Conservation (phyloP, 2,113 vertebrate species). For the Muntiacus reevesi region DNA sequence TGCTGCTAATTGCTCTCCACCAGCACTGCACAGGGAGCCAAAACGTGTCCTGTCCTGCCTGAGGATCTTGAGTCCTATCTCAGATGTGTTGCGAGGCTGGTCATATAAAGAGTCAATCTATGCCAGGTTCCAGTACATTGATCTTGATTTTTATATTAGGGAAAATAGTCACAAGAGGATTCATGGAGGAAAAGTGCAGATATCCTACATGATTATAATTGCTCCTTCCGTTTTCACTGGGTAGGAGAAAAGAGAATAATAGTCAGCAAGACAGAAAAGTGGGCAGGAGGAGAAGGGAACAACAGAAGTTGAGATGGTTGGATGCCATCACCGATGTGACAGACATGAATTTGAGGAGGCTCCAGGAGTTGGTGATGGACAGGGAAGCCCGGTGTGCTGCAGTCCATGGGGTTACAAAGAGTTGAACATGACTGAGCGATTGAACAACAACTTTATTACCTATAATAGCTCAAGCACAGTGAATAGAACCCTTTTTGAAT, state of each 20-base stretch:
- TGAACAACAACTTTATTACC: conserved; percentile 11
- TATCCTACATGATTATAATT: neutral
- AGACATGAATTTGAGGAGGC: neutral
- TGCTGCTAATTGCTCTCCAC: neutral
- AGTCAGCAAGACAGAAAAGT: conserved; percentile 16
- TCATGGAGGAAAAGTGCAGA: neutral
- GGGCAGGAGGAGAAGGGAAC: neutral
- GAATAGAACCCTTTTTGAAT: neutral
- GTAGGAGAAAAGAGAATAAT: neutral
- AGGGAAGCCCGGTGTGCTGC: neutral
- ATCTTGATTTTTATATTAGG: neutral
- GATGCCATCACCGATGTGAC: neutral
- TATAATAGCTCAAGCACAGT: neutral
- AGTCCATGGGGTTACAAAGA: neutral
- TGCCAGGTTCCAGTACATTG: neutral
- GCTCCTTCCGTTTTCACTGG: neutral
- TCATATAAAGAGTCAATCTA: neutral
- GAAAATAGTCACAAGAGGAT: neutral
- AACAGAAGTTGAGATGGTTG: neutral
- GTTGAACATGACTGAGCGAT: neutral
- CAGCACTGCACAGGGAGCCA: neutral
- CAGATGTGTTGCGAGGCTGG: neutral
- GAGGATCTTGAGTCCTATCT: neutral
- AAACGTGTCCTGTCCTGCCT: neutral
- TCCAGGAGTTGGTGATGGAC: neutral